Evolutionary conservation across 1,140 invertebrate genomes (phyloP).

Genomic region (Choristoneura fumiferana): DNA sequence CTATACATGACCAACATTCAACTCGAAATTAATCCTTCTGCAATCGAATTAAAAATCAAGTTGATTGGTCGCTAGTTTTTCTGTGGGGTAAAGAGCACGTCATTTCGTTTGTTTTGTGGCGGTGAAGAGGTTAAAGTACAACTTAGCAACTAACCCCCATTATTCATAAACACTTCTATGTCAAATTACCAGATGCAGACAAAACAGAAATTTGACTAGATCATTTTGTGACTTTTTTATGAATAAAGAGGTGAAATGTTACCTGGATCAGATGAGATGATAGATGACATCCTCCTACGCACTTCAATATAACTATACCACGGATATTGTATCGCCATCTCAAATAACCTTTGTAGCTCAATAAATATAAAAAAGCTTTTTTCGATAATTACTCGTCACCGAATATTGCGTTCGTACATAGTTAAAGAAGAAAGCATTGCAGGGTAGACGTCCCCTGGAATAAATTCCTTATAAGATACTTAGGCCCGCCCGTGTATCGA

Average conservation of each 20-base stretch:
- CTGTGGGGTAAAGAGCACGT: no score
- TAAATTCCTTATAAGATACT: constrained; percentile 75
- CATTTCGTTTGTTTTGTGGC: no score
- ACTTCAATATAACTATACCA: constrained; percentile 11
- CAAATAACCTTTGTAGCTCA: constrained; percentile 53
- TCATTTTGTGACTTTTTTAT: no score
- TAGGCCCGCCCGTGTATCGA: constrained; percentile 76
- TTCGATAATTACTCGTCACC: constrained; percentile 51
- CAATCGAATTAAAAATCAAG: no score
- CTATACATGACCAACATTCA: no score
- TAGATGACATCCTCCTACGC: constrained; percentile 15
- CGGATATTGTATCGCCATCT: constrained; percentile 56
- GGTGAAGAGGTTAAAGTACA: no score
- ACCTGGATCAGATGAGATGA: constrained; percentile 11
- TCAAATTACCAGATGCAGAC: no score
- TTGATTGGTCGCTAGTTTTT: no score
- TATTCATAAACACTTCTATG: no score
- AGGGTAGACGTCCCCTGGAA: constrained; percentile 61
- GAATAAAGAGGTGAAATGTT: background rate
- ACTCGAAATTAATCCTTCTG: no score
- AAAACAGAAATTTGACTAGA: no score
- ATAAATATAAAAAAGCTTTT: constrained; percentile 34
- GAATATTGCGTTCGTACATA: constrained; percentile 43
- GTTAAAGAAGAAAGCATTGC: constrained; percentile 48
- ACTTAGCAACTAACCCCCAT: no score